Conservation (phyloP, 2,888 invertebrate genomes). For the Leucozona laternaria region DNA sequence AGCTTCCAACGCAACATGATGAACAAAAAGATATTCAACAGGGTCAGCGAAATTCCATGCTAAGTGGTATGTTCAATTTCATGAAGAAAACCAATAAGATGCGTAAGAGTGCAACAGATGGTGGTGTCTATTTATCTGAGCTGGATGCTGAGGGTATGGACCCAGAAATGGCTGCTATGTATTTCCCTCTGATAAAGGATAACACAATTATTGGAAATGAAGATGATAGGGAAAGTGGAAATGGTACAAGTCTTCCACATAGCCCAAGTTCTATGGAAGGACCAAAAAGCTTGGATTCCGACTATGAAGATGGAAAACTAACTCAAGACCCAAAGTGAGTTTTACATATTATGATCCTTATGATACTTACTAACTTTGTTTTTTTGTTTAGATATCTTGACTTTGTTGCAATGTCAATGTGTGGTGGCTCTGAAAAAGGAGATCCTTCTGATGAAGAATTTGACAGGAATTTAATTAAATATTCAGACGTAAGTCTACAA, state of each 20-base stretch:
- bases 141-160: slow-evolving; percentile 93
- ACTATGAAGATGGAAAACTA: slow-evolving; percentile 90
- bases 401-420: slow-evolving; percentile 90
- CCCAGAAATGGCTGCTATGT: slow-evolving; percentile 95
- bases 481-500: slow-evolving; percentile 83
- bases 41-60: slow-evolving; percentile 87
- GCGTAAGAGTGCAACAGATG: slow-evolving; percentile 85
- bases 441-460: slow-evolving; percentile 87
- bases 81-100: slow-evolving; percentile 91
- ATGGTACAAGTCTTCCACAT: slow-evolving; percentile 97
- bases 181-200: slow-evolving; percentile 87
- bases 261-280: slow-evolving; percentile 96
- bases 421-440: slow-evolving; percentile 87
- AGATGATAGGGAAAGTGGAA: slow-evolving; percentile 98
- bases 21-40: slow-evolving; percentile 80
- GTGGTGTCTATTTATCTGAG: slow-evolving; percentile 96
- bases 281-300: slow-evolving; percentile 90
- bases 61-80: slow-evolving; percentile 96
- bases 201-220: slow-evolving; percentile 84
- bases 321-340: slow-evolving; percentile 84
- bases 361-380: slow-evolving; percentile 75
- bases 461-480: slow-evolving; percentile 85
- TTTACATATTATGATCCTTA: not conserved
- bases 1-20: slow-evolving; percentile 86
- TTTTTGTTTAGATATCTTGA: slow-evolving; percentile 83